A percentile compares a stretch with the other conserved stretches of the same genome.
phyloP scores from a whole-genome alignment of 2,113 vertebrate genomes.

The Conger conger region DNA sequence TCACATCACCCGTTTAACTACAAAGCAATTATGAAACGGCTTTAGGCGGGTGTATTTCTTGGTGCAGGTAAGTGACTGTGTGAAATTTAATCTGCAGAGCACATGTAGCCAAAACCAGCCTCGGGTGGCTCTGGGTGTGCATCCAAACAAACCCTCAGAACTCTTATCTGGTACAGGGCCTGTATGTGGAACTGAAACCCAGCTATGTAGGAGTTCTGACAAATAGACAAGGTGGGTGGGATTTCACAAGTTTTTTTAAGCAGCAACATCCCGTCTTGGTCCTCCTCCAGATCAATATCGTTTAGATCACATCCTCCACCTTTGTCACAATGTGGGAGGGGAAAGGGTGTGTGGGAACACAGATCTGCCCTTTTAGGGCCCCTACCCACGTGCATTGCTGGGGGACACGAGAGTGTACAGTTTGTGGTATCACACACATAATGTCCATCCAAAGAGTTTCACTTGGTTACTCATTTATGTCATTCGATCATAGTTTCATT shows the following conservation, averaged over 20 bases:
- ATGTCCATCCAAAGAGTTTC: not conserved
- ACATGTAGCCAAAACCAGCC: not conserved
- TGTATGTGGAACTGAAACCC: not conserved
- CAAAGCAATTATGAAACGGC: not conserved
- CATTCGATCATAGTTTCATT: not conserved
- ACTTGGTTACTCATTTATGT: not conserved
- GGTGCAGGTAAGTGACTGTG: not conserved
- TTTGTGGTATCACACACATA: too few species aligned
- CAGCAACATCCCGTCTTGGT: not conserved
- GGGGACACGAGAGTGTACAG: not conserved
- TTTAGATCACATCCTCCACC: not conserved
- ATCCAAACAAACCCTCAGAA: not conserved
- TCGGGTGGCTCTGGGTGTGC: not conserved
- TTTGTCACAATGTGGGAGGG: not conserved
- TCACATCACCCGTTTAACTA: not conserved
- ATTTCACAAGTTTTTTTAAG: not conserved
- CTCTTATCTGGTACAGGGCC: not conserved
- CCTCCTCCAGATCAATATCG: not conserved
- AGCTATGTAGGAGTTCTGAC: not conserved
- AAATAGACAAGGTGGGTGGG: not conserved
- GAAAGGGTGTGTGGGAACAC: not conserved
- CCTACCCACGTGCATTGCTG: not conserved
- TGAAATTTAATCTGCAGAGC: not conserved
- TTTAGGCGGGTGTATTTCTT: not conserved
- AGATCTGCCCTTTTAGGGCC: not conserved